phyloP scores from a whole-genome alignment of 2,113 vertebrate genomes.

The Aspidoscelis tigris region DNA sequence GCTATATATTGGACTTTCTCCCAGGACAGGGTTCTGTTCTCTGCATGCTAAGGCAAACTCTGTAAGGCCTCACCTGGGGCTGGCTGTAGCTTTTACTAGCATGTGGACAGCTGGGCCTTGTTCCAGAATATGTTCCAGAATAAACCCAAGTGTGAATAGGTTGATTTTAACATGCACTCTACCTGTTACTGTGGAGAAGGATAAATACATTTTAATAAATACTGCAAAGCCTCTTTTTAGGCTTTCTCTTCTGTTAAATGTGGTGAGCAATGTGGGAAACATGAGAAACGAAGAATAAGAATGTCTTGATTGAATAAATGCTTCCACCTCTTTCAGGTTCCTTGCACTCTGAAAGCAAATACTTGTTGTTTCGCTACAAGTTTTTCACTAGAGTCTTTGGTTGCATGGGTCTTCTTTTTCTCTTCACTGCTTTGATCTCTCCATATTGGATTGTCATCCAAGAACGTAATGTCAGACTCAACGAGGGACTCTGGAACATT shows the following conservation, averaged over 20 bases:
- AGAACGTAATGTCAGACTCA: fast-evolving
- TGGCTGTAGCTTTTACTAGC: too few relatives aligned
- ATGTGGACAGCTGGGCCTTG: too few relatives aligned
- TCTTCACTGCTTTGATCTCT: not conserved
- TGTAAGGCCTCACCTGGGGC: too few relatives aligned
- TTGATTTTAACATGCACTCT: not conserved
- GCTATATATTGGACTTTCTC: too few relatives aligned
- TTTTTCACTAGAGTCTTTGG: not conserved
- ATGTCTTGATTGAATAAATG: not conserved
- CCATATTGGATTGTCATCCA: not conserved
- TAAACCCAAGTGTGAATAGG: too few relatives aligned
- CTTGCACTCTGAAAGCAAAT: fast-evolving
- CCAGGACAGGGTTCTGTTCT: too few relatives aligned
- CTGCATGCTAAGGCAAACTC: too few relatives aligned
- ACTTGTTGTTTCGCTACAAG: not conserved
- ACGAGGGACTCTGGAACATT: conserved; percentile 10
- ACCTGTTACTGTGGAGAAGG: not conserved
- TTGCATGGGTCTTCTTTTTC: not conserved
- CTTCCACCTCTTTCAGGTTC: not conserved
- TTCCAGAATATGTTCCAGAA: too few relatives aligned
- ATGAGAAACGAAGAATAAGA: not conserved
- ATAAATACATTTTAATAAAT: not conserved
- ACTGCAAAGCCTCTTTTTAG: not conserved
- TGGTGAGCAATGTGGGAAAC: too few relatives aligned
- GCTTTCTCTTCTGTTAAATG: not conserved